A percentile compares a stretch with the other conserved stretches of the same genome.
Conservation (phyloP, 2,888 invertebrate species). For the Tetrapedia diversipes region DNA sequence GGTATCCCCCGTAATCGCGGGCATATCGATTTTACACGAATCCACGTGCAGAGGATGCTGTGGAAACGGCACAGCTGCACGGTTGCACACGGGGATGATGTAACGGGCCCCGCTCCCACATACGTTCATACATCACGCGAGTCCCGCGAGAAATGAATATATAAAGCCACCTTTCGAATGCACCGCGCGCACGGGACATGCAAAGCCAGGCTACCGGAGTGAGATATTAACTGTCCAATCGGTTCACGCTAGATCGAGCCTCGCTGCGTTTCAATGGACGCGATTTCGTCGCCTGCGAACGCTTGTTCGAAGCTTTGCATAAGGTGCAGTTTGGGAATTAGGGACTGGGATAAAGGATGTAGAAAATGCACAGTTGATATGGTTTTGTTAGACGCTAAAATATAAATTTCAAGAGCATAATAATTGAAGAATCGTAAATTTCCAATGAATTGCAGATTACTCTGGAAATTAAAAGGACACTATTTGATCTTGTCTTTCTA, state of each 20-base stretch:
- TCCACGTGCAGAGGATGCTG: constrained; percentile 49
- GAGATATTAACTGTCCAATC: constrained; percentile 71
- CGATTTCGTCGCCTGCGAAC: constrained; percentile 22
- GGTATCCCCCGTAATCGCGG: constrained; percentile 23
- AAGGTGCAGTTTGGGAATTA: background rate
- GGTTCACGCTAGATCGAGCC: constrained; percentile 50
- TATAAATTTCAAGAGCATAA: no score
- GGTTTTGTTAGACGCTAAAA: no score
- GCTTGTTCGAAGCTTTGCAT: background rate
- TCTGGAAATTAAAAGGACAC: no score
- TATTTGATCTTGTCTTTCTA: no score
- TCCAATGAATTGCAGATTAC: no score
- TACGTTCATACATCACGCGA: constrained; percentile 71
- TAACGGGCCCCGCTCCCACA: constrained; percentile 75
- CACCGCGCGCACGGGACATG: constrained; percentile 53
- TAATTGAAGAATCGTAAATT: no score
- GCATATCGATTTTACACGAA: constrained; percentile 55
- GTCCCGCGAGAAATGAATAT: constrained; percentile 73
- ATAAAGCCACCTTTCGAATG: constrained; percentile 76
- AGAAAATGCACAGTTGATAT: no score
- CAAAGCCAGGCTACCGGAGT: constrained; percentile 60
- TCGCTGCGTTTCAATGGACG: constrained; percentile 28
- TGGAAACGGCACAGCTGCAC: constrained; percentile 54
- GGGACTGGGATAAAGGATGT: no score
- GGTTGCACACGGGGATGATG: constrained; percentile 64